phyloP scores from a whole-genome alignment of 2,797 vertebrate species.

The Bradypus variegatus region DNA sequence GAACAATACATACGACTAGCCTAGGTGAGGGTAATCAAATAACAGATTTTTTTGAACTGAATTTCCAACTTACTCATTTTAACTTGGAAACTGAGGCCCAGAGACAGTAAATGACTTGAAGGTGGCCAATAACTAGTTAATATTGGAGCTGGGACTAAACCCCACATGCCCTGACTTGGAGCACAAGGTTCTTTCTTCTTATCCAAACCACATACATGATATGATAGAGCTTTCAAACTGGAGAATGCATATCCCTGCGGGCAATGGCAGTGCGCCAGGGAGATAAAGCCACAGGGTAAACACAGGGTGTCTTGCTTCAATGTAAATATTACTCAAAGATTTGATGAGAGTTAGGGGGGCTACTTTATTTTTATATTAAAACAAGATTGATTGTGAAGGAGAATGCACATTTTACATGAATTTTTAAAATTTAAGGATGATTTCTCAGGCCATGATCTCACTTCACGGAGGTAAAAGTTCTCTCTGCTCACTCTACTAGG shows the following conservation, averaged over 20 bases:
- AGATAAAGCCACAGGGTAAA: constrained; percentile 51
- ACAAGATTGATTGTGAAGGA: constrained; percentile 55
- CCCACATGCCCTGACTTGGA: constrained; percentile 61
- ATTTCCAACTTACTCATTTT: constrained; percentile 5
- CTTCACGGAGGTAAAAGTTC: not conserved
- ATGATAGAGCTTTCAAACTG: constrained; percentile 54
- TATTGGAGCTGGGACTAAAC: constrained; percentile 37
- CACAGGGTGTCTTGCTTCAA: constrained; percentile 56
- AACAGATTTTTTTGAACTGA: not conserved
- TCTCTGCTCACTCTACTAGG: not conserved
- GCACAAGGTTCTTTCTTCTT: constrained; percentile 47
- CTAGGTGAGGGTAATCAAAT: not conserved
- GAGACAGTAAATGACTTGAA: constrained; percentile 27
- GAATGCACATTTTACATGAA: constrained; percentile 39
- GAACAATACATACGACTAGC: not conserved
- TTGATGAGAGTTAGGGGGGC: constrained; percentile 18
- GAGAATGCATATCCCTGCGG: constrained; percentile 52
- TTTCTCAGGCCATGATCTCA: not conserved
- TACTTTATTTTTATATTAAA: constrained; percentile 58
- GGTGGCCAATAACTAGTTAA: constrained; percentile 57
- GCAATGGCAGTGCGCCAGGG: constrained; percentile 56
- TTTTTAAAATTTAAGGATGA: constrained; percentile 42
- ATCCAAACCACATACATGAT: constrained; percentile 45
- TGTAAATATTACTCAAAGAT: constrained; percentile 64
- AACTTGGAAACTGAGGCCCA: not conserved